A percentile compares a stretch with the other conserved stretches of the same genome.
These are phyloP conservation scores for Acanthiza pusilla DNA, from an alignment of 2,797 vertebrate species.

Conservation along the genomic window DNA sequence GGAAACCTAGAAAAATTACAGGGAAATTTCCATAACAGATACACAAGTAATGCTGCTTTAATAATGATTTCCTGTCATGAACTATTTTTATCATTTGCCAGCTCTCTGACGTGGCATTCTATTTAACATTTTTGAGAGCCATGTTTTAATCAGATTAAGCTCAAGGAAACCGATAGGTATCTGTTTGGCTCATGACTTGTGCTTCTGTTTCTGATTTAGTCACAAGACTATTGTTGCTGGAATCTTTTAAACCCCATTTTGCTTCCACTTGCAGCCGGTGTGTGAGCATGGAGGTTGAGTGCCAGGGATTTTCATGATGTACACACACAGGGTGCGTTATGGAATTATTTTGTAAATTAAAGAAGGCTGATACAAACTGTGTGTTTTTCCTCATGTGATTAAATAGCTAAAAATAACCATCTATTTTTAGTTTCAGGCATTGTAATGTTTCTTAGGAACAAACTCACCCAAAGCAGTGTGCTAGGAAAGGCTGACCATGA, in stretches of 20 bases:
- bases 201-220: slow-evolving; percentile 84
- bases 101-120: slow-evolving; percentile 72
- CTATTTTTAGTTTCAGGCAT: slow-evolving; percentile 60
- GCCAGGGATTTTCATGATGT: slow-evolving; percentile 53
- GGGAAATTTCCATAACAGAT: slow-evolving; percentile 75
- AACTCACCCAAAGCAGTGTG: slow-evolving; percentile 6
- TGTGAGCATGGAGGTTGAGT: slow-evolving; percentile 43
- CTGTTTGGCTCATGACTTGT: slow-evolving; percentile 73
- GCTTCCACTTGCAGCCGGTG: slow-evolving; percentile 57
- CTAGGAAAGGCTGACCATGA: slow-evolving; percentile 23
- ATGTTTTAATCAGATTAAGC: slow-evolving; percentile 82
- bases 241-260: slow-evolving; percentile 72
- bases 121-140: slow-evolving; percentile 73
- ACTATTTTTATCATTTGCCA: slow-evolving; percentile 74
- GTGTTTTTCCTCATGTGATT: slow-evolving; percentile 44
- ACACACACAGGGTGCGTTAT: not conserved
- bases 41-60: slow-evolving; percentile 69
- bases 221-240: slow-evolving; percentile 73
- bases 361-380: slow-evolving; percentile 37
- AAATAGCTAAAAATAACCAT: slow-evolving; percentile 60
- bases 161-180: slow-evolving; percentile 79
- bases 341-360: slow-evolving; percentile 66
- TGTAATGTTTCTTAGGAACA: slow-evolving; percentile 58
- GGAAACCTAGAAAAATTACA: slow-evolving; percentile 71
- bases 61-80: slow-evolving; percentile 74